Evolutionary conservation across 2,113 vertebrate species (phyloP).

Genomic region (Plotosus lineatus): DNA sequence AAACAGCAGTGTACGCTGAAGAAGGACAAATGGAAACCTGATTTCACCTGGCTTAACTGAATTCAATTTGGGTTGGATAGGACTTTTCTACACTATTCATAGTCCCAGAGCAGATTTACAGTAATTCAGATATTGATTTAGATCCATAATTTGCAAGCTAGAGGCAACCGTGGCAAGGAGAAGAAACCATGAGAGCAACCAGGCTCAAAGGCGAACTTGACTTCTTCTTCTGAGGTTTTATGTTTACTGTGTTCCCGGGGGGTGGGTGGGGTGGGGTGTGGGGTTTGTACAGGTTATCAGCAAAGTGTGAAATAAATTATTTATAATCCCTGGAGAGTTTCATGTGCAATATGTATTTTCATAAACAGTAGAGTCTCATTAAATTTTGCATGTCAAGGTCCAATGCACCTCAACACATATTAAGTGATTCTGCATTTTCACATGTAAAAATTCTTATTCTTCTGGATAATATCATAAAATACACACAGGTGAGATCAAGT

Average conservation of each 20-base stretch:
- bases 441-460: no score
- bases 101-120: background rate
- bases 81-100: background rate
- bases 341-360: no score
- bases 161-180: background rate
- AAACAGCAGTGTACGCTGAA: constrained; percentile 12
- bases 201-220: background rate
- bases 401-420: no score
- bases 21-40: constrained; percentile 6
- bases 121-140: background rate
- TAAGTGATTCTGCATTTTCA: no score
- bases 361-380: no score
- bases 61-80: background rate
- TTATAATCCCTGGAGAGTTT: no score
- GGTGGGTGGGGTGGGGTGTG: no score
- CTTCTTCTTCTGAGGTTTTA: background rate
- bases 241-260: background rate
- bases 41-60: background rate
- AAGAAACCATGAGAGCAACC: background rate
- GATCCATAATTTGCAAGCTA: background rate
- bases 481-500: no score
- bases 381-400: no score
- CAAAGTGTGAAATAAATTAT: no score
- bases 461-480: no score
- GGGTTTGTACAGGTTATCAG: no score